These are phyloP conservation scores for Palythoa grandis DNA, from an alignment of 92 coral and sea anemone genomes.

Conservation along the genomic window DNA sequence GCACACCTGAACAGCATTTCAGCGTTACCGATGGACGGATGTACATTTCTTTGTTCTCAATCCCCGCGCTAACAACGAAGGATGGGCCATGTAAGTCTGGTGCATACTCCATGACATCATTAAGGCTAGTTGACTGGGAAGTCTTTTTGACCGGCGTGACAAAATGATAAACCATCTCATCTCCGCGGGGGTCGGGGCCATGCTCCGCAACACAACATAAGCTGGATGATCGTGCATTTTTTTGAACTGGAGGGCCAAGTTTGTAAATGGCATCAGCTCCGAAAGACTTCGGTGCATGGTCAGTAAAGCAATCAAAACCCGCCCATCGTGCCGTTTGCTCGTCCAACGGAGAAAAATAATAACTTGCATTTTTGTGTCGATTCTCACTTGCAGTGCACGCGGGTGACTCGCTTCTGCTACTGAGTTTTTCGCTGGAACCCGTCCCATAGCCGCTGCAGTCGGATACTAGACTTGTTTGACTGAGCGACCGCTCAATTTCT, in stretches of 20 bases:
- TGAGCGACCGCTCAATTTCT: conserved; percentile 16
- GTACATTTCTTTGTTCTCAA: neutral
- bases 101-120: conserved; percentile 1
- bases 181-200: neutral
- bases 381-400: neutral
- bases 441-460: conserved; percentile 55
- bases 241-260: conserved; percentile 16
- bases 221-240: conserved; percentile 17
- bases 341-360: neutral
- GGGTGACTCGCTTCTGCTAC: conserved; percentile 23
- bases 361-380: conserved; percentile 9
- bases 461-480: conserved; percentile 45
- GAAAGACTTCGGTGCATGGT: neutral
- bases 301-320: neutral
- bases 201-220: conserved; percentile 22
- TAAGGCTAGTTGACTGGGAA: conserved; percentile 21
- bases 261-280: conserved; percentile 11
- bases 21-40: conserved; percentile 24
- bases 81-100: neutral
- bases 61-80: conserved; percentile 4
- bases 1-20: conserved; percentile 30
- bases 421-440: conserved; percentile 26
- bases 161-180: conserved; percentile 29
- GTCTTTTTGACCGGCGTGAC: neutral
- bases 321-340: conserved; percentile 24